A percentile compares a stretch with the other conserved stretches of the same genome.
These are phyloP conservation scores for Lasius fuliginosus DNA, from an alignment of 2,888 invertebrate genomes.

Conservation along the genomic window DNA sequence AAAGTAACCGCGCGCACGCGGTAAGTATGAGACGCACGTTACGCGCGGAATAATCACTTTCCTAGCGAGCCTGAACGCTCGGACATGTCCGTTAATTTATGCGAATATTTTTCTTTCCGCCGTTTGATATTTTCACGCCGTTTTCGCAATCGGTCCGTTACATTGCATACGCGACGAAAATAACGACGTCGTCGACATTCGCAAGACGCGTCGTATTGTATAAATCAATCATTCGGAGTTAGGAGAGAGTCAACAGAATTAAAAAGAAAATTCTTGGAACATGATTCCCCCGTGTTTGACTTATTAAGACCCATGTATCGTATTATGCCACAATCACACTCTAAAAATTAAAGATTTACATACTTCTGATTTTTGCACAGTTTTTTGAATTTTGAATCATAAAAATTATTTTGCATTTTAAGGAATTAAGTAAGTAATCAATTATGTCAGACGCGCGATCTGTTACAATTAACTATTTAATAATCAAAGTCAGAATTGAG, in stretches of 20 bases:
- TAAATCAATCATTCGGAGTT: background rate
- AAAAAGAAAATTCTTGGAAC: background rate
- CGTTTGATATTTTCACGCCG: slow-evolving; percentile 25
- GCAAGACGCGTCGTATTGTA: background rate
- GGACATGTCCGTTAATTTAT: slow-evolving; percentile 61
- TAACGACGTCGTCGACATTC: background rate
- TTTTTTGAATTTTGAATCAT: too few relatives aligned
- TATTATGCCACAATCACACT: background rate
- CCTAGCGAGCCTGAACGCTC: slow-evolving; percentile 42
- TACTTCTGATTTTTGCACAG: too few relatives aligned
- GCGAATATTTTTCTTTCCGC: slow-evolving; percentile 40
- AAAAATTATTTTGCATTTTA: too few relatives aligned
- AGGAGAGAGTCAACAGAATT: background rate
- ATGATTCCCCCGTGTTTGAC: background rate
- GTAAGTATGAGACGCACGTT: slow-evolving; percentile 76
- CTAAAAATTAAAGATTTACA: background rate
- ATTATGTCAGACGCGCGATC: too few relatives aligned
- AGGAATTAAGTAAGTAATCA: too few relatives aligned
- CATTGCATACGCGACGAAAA: slow-evolving; percentile 15
- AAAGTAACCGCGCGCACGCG: slow-evolving; percentile 77
- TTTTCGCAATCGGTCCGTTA: slow-evolving; percentile 29
- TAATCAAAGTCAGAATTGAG: background rate
- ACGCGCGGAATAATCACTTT: slow-evolving; percentile 74
- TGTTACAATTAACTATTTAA: background rate
- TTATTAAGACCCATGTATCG: background rate